A percentile compares a stretch with the other conserved stretches of the same genome.
phyloP scores from a whole-genome alignment of 2,888 invertebrate species.

The Spialia ferax region DNA sequence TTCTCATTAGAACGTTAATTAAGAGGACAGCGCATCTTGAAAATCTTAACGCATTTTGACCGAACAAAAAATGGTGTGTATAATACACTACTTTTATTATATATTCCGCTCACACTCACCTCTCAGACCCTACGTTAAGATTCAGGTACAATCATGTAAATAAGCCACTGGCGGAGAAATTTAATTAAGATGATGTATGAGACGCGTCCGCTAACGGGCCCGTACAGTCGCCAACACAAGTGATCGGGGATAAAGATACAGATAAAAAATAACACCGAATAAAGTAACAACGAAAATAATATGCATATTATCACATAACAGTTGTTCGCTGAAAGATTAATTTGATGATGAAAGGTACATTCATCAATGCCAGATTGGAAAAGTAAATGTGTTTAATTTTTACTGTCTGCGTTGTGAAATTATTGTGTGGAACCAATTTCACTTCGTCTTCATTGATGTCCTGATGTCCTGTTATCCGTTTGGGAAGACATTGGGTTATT shows the following conservation, averaged over 20 bases:
- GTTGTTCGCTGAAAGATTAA: constrained; percentile 35
- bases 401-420: not conserved
- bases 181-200: constrained; percentile 87
- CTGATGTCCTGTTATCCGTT: not conserved
- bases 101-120: constrained; percentile 44
- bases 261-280: constrained; percentile 32
- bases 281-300: constrained; percentile 31
- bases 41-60: not conserved
- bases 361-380: constrained; percentile 32
- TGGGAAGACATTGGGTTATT: not conserved
- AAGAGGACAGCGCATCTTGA: constrained; percentile 28
- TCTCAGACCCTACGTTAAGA: constrained; percentile 53
- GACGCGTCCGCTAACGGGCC: constrained; percentile 73
- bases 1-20: constrained; percentile 23
- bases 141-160: constrained; percentile 78
- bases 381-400: constrained; percentile 12
- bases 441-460: not conserved
- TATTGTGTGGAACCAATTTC: not conserved
- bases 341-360: constrained; percentile 27
- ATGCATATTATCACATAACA: constrained; percentile 34
- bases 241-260: constrained; percentile 47
- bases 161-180: constrained; percentile 79
- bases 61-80: constrained; percentile 17
- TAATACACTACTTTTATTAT: constrained; percentile 24
- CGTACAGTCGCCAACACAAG: constrained; percentile 61